These are phyloP conservation scores for Aradophagus sp. DNA, from an alignment of 1,140 invertebrate species.

Conservation along the genomic window DNA sequence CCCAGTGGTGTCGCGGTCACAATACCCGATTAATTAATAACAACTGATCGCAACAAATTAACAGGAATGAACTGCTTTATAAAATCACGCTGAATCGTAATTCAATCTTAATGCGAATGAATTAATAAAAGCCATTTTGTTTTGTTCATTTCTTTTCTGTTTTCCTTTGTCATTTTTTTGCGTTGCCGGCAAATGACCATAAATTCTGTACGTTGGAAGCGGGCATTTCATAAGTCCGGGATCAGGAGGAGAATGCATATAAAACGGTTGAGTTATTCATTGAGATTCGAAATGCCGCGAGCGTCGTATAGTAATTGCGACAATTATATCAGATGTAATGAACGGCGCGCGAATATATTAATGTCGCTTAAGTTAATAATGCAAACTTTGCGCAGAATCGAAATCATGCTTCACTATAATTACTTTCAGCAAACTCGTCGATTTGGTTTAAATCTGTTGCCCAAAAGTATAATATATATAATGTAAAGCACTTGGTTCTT, in stretches of 20 bases:
- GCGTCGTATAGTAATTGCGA: conserved; percentile 29
- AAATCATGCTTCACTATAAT: too few relatives aligned
- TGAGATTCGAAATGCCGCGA: conserved; percentile 25
- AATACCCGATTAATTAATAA: conserved; percentile 37
- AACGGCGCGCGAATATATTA: conserved; percentile 26
- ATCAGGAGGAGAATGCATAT: conserved; percentile 38
- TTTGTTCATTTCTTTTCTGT: too few relatives aligned
- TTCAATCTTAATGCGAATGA: conserved; percentile 30
- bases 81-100: conserved; percentile 36
- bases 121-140: conserved; percentile 23
- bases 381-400: conserved; percentile 5
- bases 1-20: neutral
- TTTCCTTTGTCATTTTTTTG: neutral
- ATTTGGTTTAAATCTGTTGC: too few relatives aligned
- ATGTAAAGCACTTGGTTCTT: too few relatives aligned
- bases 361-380: conserved; percentile 25
- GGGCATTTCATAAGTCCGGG: conserved; percentile 33
- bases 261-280: conserved; percentile 40
- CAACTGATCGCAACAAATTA: conserved; percentile 32
- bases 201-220: conserved; percentile 26
- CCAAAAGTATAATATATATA: too few relatives aligned
- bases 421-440: too few relatives aligned
- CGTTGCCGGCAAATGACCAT: conserved; percentile 23
- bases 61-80: conserved; percentile 12
- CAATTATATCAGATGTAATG: conserved; percentile 36